Evolutionary conservation across 1,140 invertebrate genomes (phyloP).

Genomic region (Lordiphosa collinella): DNA sequence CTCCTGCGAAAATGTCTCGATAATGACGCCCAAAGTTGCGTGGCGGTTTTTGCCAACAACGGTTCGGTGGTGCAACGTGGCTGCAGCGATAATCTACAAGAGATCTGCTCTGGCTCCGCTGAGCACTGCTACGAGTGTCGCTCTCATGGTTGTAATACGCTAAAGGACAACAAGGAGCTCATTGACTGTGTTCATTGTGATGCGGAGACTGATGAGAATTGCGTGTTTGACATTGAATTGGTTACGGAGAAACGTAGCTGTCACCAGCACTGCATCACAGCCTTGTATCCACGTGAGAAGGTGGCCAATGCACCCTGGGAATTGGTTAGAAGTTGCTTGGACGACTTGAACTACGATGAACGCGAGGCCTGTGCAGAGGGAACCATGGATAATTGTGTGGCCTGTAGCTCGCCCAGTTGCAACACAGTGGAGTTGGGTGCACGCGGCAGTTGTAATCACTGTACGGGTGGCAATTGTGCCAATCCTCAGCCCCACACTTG

Average conservation of each 20-base stretch:
- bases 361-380: constrained; percentile 39
- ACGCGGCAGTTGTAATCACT: constrained; percentile 55
- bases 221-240: constrained; percentile 42
- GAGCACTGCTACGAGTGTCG: constrained; percentile 57
- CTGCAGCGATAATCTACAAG: constrained; percentile 53
- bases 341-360: constrained; percentile 62
- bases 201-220: constrained; percentile 46
- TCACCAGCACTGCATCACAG: constrained; percentile 60
- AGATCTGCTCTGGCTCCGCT: constrained; percentile 8
- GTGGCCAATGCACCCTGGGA: constrained; percentile 48
- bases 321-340: constrained; percentile 53
- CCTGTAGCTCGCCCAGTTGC: constrained; percentile 39
- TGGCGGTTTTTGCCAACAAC: constrained; percentile 40
- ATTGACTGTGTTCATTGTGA: constrained; percentile 59
- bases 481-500: constrained; percentile 44
- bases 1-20: constrained; percentile 42
- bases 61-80: constrained; percentile 53
- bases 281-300: constrained; percentile 51
- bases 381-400: constrained; percentile 35
- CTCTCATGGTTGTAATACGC: constrained; percentile 61
- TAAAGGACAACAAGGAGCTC: constrained; percentile 26
- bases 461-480: constrained; percentile 47
- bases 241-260: constrained; percentile 40
- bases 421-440: constrained; percentile 51
- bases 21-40: constrained; percentile 55